Conservation (phyloP, 2,888 invertebrate species). For the Eustalomyia histrio region DNA sequence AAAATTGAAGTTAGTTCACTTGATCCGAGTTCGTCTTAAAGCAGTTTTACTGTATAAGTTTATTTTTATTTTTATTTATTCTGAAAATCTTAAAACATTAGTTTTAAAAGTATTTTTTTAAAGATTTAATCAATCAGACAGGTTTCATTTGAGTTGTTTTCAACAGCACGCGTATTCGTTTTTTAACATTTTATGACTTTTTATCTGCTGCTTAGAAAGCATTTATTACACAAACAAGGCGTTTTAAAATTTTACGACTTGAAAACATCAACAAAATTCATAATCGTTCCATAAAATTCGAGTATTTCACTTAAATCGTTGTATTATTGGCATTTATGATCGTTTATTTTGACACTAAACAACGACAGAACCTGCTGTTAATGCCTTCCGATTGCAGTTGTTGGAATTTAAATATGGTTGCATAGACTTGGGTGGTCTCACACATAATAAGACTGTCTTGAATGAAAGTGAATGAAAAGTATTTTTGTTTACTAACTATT, state of each 20-base stretch:
- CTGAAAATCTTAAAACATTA: slow-evolving; percentile 11
- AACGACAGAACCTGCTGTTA: slow-evolving; percentile 9
- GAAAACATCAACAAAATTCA: slow-evolving; percentile 23
- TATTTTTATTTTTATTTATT: slow-evolving; percentile 13
- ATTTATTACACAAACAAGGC: slow-evolving; percentile 26
- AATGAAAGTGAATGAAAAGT: slow-evolving; percentile 22
- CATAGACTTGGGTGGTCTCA: slow-evolving; percentile 23
- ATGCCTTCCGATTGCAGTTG: slow-evolving; percentile 8
- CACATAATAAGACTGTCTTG: background rate
- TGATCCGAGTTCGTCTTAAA: too few relatives aligned
- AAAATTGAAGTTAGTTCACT: too few relatives aligned
- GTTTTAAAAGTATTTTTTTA: slow-evolving; percentile 31
- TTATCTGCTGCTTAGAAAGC: background rate
- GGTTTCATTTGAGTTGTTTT: slow-evolving; percentile 33
- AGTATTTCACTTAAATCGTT: slow-evolving; percentile 61
- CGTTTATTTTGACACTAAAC: slow-evolving; percentile 50
- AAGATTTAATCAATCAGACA: slow-evolving; percentile 37
- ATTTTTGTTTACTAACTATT: too few relatives aligned
- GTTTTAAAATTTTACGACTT: slow-evolving; percentile 20
- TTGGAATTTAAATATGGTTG: background rate
- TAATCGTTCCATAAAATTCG: slow-evolving; percentile 45
- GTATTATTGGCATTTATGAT: slow-evolving; percentile 58
- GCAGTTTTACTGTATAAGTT: too few relatives aligned
- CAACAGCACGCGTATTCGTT: slow-evolving; percentile 44
- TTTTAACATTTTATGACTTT: slow-evolving; percentile 46